Evolutionary conservation across 2,888 invertebrate genomes (phyloP).

Genomic region (Eristalis pertinax): DNA sequence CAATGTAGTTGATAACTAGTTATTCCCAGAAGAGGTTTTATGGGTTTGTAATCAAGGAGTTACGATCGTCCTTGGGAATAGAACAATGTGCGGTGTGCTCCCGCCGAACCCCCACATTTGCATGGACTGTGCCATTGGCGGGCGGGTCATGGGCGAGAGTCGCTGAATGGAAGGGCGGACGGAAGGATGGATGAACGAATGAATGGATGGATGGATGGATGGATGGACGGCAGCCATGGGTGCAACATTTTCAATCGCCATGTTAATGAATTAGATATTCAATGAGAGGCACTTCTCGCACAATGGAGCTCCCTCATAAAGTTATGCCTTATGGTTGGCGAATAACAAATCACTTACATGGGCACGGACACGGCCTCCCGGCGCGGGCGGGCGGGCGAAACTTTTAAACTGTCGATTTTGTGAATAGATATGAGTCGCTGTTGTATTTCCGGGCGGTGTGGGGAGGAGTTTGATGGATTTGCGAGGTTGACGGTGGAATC

Average conservation of each 20-base stretch:
- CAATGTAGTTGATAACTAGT: constrained; percentile 26
- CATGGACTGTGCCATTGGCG: not conserved
- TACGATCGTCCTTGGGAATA: constrained; percentile 7
- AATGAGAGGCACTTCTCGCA: not conserved
- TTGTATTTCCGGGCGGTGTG: not conserved
- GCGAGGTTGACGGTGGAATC: not conserved
- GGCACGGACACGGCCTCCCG: not conserved
- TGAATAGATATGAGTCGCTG: not conserved
- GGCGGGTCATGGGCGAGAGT: not conserved
- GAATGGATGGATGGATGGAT: not conserved
- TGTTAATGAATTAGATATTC: not conserved
- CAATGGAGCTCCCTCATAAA: not conserved
- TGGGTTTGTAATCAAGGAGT: constrained; percentile 19
- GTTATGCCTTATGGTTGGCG: not conserved
- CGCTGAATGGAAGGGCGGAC: not conserved
- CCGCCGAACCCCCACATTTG: not conserved
- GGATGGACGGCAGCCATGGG: not conserved
- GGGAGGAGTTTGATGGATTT: not conserved
- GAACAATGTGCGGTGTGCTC: not conserved
- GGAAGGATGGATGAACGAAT: not conserved
- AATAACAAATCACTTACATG: not conserved
- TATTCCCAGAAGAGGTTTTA: constrained; percentile 27
- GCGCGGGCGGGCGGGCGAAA: not conserved
- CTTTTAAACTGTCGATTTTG: not conserved
- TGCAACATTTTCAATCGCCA: constrained; percentile 1